Base-by-base conservation (phyloP, 1,140 invertebrate species). In the Calliphora vicina region DNA sequence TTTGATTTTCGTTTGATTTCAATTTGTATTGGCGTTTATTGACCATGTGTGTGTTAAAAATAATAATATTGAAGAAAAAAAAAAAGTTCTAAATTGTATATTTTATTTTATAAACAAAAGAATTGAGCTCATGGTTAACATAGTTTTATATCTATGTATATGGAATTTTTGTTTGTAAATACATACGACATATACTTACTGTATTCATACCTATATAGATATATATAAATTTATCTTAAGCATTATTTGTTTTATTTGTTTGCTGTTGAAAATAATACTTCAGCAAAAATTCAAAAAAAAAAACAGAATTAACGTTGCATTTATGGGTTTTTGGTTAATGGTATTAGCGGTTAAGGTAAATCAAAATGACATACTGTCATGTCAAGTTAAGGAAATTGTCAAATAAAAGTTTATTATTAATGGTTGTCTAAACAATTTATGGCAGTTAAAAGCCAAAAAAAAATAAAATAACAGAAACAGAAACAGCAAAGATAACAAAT, bases 51-150 rank as follows among this genome's bases (percentile, higher is more conserved):
- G n/a, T 23, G 20, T 67, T 20, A 20, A n/a, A 4, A n/a, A n/a
- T n/a, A n/a, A n/a, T n/a, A n/a, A n/a, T n/a, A n/a, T n/a, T n/a
- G n/a, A n/a, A n/a, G n/a, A n/a, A n/a, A 5, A 9, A 50, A 6
- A 50, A 67, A 67, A 67, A 67, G 61, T 67, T 67, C 61, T 67
- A 67, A 67, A 67, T 67, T 67, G 61, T 67, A 67, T 67, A 67
- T 67, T 23, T 67, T 67, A 25, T 20, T 67, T 10, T 25, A 67
- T 67, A 67, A 67, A 78, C 74, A 78, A 78, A 76, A 42, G 74
- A 78, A 78, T 78, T 78, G 74, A 78, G 74, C 74, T 78, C 74
- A 78, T 78, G 74, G 74, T 45, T 45, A 45, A 78, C 74, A 78
- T 78, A 78, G 74, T 78, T 45, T 20, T 78, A 78, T 78, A 76